Base-by-base conservation (phyloP, 2,797 vertebrate genomes). In the Synanceia verrucosa region DNA sequence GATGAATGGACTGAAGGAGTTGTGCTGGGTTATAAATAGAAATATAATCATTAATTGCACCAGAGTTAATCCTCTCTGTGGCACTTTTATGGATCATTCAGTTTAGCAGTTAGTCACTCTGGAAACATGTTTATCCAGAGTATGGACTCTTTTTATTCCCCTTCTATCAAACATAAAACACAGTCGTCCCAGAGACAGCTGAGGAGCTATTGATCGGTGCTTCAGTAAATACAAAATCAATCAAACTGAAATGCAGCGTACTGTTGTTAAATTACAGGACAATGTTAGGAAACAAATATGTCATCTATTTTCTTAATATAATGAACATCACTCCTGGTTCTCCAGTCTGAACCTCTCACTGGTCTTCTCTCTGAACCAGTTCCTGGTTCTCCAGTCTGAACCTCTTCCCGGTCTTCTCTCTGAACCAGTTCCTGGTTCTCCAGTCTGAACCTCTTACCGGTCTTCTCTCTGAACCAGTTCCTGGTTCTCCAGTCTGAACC, bases 221-320 rank as follows among this genome's bases (percentile, higher is more conserved):
- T 18, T n/a, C 9, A 26, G 36, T 11, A 34, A 55, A 73, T 70
- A 59, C 55, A 6, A 21, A 33, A 79, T 63, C 55, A 53, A 36
- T 83, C 36, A 58, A 41, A 43, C 16, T 43, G 28, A 48, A 34
- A 36, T 28, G 46, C n/a, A n/a, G n/a, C n/a, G n/a, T n/a, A 52
- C 16, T 26, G 23, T 23, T 13, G 34, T 53, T 60, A 62, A 23
- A 73, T 73, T 5, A 57, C 64, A 60, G 2, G 10, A 62, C 34
- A 57, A 18, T 31, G 9, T 48, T 9, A 44, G 12, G 21, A 62
- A 24, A 31, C 18, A 29, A 14, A 13, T 59, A 9, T n/a, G 14
- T 18, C n/a, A n/a, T n/a, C n/a, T n/a, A n/a, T 41, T 39, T 6
- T 18, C 10, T 48, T 51, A 21, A 51, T 21, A 9, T 18, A 41